Conservation (phyloP, 2,888 invertebrate species). For the Brachyptera risi region DNA sequence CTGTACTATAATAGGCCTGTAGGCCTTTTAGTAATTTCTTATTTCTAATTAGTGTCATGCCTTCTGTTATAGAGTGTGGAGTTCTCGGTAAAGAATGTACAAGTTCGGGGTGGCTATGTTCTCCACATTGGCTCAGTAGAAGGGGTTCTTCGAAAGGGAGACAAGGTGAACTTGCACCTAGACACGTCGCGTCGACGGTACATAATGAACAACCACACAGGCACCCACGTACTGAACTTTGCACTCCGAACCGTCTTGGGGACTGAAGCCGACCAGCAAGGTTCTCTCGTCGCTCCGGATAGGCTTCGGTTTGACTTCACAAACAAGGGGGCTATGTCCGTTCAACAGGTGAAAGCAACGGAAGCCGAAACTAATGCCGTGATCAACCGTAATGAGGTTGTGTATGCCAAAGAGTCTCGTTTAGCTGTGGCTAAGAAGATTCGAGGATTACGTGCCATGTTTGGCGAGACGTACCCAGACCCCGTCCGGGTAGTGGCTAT, state of each 20-base stretch:
- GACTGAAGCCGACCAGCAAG: conserved; percentile 89
- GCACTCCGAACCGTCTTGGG: conserved; percentile 86
- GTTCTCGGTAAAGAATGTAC: conserved; percentile 88
- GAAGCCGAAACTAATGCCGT: conserved; percentile 77
- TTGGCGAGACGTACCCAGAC: conserved; percentile 98
- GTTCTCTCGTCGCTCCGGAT: conserved; percentile 96
- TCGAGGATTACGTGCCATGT: conserved; percentile 91
- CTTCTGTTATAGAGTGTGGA: conserved; percentile 59
- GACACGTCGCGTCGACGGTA: conserved; percentile 80
- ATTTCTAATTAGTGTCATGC: too few species aligned
- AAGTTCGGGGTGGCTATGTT: conserved; percentile 93
- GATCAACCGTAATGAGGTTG: conserved; percentile 68
- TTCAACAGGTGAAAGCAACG: conserved; percentile 79
- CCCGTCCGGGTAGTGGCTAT: conserved; percentile 91
- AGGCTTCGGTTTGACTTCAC: conserved; percentile 96
- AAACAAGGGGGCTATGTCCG: conserved; percentile 84
- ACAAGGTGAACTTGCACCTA: conserved; percentile 73
- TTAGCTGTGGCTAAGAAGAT: conserved; percentile 86
- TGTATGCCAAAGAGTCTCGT: conserved; percentile 83
- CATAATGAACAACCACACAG: conserved; percentile 99
- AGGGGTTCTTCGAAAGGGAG: conserved; percentile 74
- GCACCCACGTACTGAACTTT: conserved; percentile 95
- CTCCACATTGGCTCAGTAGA: conserved; percentile 89
- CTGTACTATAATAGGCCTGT: too few species aligned
- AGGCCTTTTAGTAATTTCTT: too few species aligned